Percentiles rank a stretch among this genome's conserved stretches.
These are phyloP conservation scores for Garrulus glandarius DNA, from an alignment of 2,797 vertebrate genomes.

Conservation along the genomic window DNA sequence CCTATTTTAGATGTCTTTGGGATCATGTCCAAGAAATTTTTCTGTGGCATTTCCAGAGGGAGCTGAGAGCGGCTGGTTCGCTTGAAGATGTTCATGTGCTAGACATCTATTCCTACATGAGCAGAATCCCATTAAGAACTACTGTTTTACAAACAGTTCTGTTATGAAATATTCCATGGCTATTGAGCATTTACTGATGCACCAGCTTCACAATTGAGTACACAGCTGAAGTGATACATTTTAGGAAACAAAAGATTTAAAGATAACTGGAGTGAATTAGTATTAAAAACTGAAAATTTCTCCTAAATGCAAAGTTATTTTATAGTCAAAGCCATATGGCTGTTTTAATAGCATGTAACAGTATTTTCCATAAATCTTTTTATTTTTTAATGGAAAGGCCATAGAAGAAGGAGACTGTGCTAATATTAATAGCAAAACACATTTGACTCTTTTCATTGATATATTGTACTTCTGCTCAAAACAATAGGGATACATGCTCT, in stretches of 20 bases:
- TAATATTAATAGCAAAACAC: background rate
- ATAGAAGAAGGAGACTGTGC: background rate
- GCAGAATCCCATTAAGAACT: background rate
- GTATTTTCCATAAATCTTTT: background rate
- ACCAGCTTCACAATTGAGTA: background rate
- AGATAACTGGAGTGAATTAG: background rate
- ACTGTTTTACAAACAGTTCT: background rate
- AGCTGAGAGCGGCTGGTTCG: rapidly evolving
- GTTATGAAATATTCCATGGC: background rate
- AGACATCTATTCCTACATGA: background rate
- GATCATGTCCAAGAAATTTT: background rate
- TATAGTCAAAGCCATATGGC: background rate
- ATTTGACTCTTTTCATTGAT: background rate
- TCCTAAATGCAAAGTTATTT: background rate
- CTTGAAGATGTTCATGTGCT: background rate
- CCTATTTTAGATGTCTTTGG: background rate
- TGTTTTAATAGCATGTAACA: background rate
- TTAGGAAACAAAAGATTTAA: background rate
- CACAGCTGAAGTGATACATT: background rate
- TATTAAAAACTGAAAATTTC: background rate
- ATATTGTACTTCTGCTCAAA: background rate
- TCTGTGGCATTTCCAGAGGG: background rate
- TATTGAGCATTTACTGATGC: background rate
- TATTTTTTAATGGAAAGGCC: background rate
- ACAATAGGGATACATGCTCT: background rate